These are phyloP conservation scores for Gibbula magus DNA, from an alignment of 2,888 invertebrate genomes.

Conservation along the genomic window DNA sequence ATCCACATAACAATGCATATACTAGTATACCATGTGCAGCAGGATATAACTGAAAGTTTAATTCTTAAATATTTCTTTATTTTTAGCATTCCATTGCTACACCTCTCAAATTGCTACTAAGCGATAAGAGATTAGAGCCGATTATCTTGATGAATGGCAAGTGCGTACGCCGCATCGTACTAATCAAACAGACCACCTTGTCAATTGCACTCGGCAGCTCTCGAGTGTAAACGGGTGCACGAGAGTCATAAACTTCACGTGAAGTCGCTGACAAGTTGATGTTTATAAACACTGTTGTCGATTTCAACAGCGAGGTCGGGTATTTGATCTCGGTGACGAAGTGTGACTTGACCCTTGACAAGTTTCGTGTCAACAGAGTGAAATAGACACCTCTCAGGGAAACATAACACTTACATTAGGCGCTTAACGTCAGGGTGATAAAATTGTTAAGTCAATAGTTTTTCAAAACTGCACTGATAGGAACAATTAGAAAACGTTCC, in stretches of 20 bases:
- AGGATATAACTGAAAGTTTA: too few species aligned
- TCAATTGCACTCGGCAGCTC: neutral
- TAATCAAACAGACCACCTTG: neutral
- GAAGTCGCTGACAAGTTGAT: neutral
- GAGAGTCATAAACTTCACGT: neutral
- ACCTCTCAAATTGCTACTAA: too few species aligned
- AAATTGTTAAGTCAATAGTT: neutral
- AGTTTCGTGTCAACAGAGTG: neutral
- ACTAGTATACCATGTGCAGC: too few species aligned
- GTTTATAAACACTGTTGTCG: constrained; percentile 8
- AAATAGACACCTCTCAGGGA: neutral
- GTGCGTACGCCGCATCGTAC: too few species aligned
- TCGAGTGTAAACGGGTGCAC: neutral
- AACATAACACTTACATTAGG: neutral
- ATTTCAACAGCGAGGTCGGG: neutral
- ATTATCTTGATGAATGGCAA: too few species aligned
- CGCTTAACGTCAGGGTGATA: neutral
- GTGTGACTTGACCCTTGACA: constrained; percentile 8
- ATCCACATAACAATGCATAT: too few species aligned
- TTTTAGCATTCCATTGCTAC: too few species aligned
- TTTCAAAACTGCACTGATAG: neutral
- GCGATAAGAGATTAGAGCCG: too few species aligned
- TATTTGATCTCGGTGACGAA: neutral
- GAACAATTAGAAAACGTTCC: neutral
- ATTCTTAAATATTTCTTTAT: too few species aligned